Base-by-base conservation (phyloP, 2,888 invertebrate genomes). In the Cartodere bifasciata region DNA sequence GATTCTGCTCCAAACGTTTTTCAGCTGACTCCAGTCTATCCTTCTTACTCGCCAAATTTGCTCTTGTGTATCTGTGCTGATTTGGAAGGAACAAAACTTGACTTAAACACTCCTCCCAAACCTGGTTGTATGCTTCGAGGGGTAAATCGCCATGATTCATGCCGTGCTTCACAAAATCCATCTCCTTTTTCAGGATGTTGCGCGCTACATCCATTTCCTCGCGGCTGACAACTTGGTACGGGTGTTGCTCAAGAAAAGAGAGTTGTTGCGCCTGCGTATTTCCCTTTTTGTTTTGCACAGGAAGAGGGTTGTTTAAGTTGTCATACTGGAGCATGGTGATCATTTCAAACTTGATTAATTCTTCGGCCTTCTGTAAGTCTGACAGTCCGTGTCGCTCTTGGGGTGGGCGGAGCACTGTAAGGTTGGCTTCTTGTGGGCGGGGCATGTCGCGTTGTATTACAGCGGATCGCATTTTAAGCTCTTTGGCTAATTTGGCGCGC, bases 81-180 rank as follows among this genome's bases (percentile, higher is more conserved):
- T 83, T 80, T 0, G 95, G 94, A 36, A 97, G 63, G 56, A 85
- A 97, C 14, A 97, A 66, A 4, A 85, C 86, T 69, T 92, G 90
- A 1, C 84, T 77, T 28, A 92, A 68, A 59, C 95, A 95, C 62
- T 97, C 94, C 53, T 92, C 88, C 95, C 95, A 97, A 23, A 54
- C 92, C 63, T 92, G 90, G 6, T 81, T 79, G 55, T 91, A 94
- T 0, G 87, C 82, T 29, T 95, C 94, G 26, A 86, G 62, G 2
- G 90, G 81, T 25, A 97, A 66, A 20, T 95, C 94, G 0, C 94
- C 94, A 53, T 97, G 95, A 0, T 78, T 81, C 95, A 97, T 97
- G 23, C 91, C 92, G 33, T 76, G 73, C 52, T 84, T 84, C 1
- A 97, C 94, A 1, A 79, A 68, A 13, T 79, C 78, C 85, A 92